Base-by-base conservation (phyloP, 2,888 invertebrate genomes). In the Bursaphelenchus okinawaensis region DNA sequence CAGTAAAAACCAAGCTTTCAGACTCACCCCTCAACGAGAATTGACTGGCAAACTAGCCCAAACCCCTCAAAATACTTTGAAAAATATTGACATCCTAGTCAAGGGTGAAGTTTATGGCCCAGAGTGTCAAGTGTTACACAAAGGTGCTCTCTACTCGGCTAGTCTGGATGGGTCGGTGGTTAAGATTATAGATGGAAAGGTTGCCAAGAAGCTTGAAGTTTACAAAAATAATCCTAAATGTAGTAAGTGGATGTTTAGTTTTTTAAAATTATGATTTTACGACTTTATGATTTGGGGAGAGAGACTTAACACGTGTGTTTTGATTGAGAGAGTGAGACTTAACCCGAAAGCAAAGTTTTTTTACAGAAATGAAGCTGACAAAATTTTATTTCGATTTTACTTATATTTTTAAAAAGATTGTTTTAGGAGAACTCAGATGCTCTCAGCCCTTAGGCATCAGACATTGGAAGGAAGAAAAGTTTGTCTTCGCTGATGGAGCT, bases 131-230 rank as follows among this genome's bases (percentile, higher is more conserved):
- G 28, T 57, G 9, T 8, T 54, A 16, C 9, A 57, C 9, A 55
- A 55, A 58, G 60, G 23, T 60, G 22, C 60, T 9, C n/a, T 60
- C n/a, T 60, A 60, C 23, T 62, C 60, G 19, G 60, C 62, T n/a
- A 62, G 22, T 16, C 7, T 8, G 7, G 52, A 52, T 19, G 60
- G 60, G 51, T 20, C n/a, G 50, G 19, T 60, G 7, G 60, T 60
- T 7, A 60, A 60, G 24, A 60, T 60, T 62, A 62, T 60, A 12
- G 23, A 60, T 23, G 58, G 20, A 7, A 60, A 60, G 52, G 51
- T 60, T 23, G 60, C 62, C 7, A 60, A 60, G 23, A 20, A 20
- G n/a, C 8, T 60, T 7, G n/a, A n/a, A n/a, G 62, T 7, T 9
- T 7, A 50, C 16, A 7, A 59, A 7, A 31, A 60, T 8, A 23